A percentile compares a stretch with the other conserved stretches of the same genome.
Conservation (phyloP, 2,113 vertebrate genomes). For the Silurus glanis region DNA sequence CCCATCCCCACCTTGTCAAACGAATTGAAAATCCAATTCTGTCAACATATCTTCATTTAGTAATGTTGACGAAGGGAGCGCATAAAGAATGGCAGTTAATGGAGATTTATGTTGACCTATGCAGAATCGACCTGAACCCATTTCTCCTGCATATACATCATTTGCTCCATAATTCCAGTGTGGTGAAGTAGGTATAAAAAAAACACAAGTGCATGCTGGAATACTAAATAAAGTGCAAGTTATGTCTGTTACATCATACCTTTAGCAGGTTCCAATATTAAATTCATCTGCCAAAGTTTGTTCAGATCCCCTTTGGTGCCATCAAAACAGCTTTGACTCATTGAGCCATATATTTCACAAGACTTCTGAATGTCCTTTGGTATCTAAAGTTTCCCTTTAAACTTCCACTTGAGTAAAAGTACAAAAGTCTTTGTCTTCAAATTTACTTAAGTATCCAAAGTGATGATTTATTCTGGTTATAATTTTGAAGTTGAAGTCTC, state of each 20-base stretch:
- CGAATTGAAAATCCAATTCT: not conserved
- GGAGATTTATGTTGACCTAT: slow-evolving; percentile 9
- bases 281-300: not conserved
- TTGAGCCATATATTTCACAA: too few relatives aligned
- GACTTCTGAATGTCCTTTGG: too few relatives aligned
- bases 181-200: not conserved
- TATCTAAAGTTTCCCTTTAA: too few relatives aligned
- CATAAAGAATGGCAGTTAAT: not conserved
- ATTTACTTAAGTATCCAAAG: too few relatives aligned
- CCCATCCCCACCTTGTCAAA: not conserved
- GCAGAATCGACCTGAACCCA: not conserved
- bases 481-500: too few relatives aligned
- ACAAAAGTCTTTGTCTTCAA: too few relatives aligned
- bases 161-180: not conserved
- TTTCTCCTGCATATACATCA: not conserved
- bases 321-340: too few relatives aligned
- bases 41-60: slow-evolving; percentile 15
- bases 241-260: not conserved
- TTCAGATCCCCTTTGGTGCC: too few relatives aligned
- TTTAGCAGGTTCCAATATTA: slow-evolving; percentile 21
- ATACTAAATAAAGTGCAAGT: not conserved
- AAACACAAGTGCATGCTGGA: not conserved
- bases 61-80: not conserved
- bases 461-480: too few relatives aligned
- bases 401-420: too few relatives aligned